phyloP scores from a whole-genome alignment of 2,113 vertebrate species.

The Oostethus manadensis region DNA sequence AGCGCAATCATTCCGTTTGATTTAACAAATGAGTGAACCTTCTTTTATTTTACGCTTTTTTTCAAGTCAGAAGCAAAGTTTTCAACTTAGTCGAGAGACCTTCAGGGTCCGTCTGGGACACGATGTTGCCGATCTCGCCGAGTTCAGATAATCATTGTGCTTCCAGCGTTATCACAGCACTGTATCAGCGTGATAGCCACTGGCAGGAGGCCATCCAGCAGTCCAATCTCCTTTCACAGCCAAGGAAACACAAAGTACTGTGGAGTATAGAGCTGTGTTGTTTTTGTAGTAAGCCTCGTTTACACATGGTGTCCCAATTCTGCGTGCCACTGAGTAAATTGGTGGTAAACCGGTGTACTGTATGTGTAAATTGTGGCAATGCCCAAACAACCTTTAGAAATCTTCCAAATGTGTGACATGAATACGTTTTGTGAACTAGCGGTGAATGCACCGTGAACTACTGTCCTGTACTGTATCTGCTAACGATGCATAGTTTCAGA shows the following conservation, averaged over 20 bases:
- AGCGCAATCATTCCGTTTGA: conserved; percentile 14
- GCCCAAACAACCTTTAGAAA: no score
- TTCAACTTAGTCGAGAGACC: conserved; percentile 1
- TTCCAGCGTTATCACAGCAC: not conserved
- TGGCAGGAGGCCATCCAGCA: not conserved
- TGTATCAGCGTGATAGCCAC: conserved; percentile 4
- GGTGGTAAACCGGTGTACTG: no score
- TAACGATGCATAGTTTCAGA: no score
- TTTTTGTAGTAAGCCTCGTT: no score
- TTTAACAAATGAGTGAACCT: conserved; percentile 16
- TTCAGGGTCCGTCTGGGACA: not conserved
- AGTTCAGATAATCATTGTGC: conserved; percentile 4
- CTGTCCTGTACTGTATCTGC: no score
- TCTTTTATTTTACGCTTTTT: conserved; percentile 7
- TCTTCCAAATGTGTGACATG: no score
- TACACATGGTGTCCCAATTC: no score
- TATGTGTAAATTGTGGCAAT: no score
- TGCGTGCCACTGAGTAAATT: no score
- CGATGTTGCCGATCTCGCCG: not conserved
- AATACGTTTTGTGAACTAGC: no score
- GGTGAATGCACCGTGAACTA: no score
- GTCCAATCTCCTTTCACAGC: not conserved
- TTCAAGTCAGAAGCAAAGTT: conserved; percentile 4
- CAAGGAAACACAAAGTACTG: not conserved
- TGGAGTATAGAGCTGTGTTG: no score